phyloP scores from a whole-genome alignment of 2,113 vertebrate species.

The Passer domesticus region DNA sequence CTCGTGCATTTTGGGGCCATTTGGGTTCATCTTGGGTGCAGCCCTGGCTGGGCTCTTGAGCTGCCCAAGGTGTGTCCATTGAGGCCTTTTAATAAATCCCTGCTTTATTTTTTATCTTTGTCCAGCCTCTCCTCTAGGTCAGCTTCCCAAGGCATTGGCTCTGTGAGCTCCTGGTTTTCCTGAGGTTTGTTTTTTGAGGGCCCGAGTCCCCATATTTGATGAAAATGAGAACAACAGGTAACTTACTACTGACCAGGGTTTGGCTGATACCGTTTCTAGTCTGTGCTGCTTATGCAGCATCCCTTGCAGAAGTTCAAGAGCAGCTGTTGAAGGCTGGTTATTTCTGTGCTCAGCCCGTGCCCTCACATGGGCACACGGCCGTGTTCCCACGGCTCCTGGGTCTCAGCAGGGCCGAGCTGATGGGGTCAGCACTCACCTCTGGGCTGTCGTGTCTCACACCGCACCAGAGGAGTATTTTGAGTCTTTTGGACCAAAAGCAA shows the following conservation, averaged over 20 bases:
- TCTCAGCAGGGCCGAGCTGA: accelerated
- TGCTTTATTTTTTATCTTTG: neutral
- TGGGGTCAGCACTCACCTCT: slow-evolving; percentile 42
- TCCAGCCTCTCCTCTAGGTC: neutral
- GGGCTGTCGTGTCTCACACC: slow-evolving; percentile 65
- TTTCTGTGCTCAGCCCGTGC: accelerated
- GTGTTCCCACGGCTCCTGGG: accelerated
- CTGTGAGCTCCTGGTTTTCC: neutral
- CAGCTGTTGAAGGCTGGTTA: accelerated
- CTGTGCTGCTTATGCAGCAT: accelerated
- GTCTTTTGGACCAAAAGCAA: slow-evolving; percentile 82
- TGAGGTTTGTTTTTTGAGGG: accelerated
- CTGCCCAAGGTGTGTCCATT: neutral
- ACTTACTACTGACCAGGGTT: neutral
- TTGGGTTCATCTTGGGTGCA: neutral
- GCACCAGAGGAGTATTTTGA: slow-evolving; percentile 75
- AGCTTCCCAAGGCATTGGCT: neutral
- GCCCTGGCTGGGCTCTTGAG: neutral
- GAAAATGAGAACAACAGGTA: neutral
- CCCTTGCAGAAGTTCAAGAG: accelerated
- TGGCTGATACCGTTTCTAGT: neutral
- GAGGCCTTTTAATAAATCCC: neutral
- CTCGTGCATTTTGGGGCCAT: neutral
- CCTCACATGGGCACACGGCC: accelerated
- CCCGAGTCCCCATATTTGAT: neutral